Base-by-base conservation (phyloP, 2,797 vertebrate genomes). In the Anguilla obscura region DNA sequence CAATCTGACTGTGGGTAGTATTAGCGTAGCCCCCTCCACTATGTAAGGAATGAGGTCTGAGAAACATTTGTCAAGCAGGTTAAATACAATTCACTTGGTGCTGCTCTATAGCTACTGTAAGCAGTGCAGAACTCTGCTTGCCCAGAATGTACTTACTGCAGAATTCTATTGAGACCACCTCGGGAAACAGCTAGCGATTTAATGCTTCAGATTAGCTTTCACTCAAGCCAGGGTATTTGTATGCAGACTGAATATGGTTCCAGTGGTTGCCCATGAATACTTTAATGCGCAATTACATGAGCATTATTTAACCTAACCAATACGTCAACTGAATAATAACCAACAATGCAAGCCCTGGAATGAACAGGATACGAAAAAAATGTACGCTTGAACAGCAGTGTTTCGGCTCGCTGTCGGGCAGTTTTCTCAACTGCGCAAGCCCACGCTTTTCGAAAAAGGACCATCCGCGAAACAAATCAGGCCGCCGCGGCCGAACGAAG, bases 381-480 rank as follows among this genome's bases (percentile, higher is more conserved):
- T 21, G 14, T 16, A 79, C 4, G 74, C 74, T 79, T 45, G 4
- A 79, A 21, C 16, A 79, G 33, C 33, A 82, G 79, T 48, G 50
- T 50, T 50, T 82, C 24, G 40, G 18, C 5, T n/a, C 10, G 18
- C 40, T 21, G 21, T 45, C 18, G 1, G 79, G 18, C 4, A 82
- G 79, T 48, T 48, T 82, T 50, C 45, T 6, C 79, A n/a, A n/a
- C 6, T n/a, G 79, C n/a, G 79, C 5, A 48, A 50, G 18, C 16
- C 79, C 18, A 9, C 24, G 50, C 36, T 45, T 80, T 76, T 45
- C 45, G 5, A 40, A 21, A 21, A 48, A 40, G 76, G 16, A 45
- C 33, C 76, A 80, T 80, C 45, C 21, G 76, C 18, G 76, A 80
- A 80, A 45, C 33, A 48, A 21, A 82, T n/a, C 79, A 50, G 79